These are phyloP conservation scores for Solen grandis DNA, from an alignment of 1,140 invertebrate genomes.

Conservation along the genomic window DNA sequence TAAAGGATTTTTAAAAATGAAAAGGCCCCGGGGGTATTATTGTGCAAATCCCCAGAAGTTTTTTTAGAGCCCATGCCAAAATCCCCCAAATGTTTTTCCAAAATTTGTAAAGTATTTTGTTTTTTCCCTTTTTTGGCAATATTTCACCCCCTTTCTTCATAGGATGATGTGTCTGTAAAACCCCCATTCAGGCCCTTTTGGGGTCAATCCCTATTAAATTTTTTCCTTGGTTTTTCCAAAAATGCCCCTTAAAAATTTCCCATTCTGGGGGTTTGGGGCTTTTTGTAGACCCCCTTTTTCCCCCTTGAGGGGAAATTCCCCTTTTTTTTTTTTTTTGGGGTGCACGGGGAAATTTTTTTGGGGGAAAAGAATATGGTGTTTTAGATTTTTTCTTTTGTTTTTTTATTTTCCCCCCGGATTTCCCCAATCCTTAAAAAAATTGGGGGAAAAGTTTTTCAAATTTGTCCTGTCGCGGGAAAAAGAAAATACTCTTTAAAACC, in stretches of 20 bases:
- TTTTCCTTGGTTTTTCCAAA: constrained; percentile 14
- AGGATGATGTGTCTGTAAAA: constrained; percentile 59
- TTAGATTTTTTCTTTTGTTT: constrained; percentile 35
- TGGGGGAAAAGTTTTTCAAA: no score
- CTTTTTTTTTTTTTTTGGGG: constrained; percentile 57
- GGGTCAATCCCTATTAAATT: constrained; percentile 64
- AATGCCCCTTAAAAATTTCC: constrained; percentile 56
- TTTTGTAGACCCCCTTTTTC: constrained; percentile 42
- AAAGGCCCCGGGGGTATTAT: constrained; percentile 78
- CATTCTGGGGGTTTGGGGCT: constrained; percentile 57
- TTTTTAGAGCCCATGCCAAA: constrained; percentile 75
- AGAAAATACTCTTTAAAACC: no score
- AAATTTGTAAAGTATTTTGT: constrained; percentile 80
- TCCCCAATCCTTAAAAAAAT: constrained; percentile 59
- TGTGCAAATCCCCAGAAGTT: constrained; percentile 62
- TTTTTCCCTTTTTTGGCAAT: constrained; percentile 69
- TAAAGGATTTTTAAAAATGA: constrained; percentile 74
- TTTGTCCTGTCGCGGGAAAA: no score
- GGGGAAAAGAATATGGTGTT: constrained; percentile 34
- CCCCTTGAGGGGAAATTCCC: constrained; percentile 46
- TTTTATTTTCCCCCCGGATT: constrained; percentile 42
- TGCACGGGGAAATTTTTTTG: constrained; percentile 49
- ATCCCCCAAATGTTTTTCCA: constrained; percentile 78
- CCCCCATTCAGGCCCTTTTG: constrained; percentile 61
- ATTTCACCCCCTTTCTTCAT: constrained; percentile 56